A percentile compares a stretch with the other conserved stretches of the same genome.
Conservation (phyloP, 2,797 vertebrate species). For the Gymnoscopelus microlampas region DNA sequence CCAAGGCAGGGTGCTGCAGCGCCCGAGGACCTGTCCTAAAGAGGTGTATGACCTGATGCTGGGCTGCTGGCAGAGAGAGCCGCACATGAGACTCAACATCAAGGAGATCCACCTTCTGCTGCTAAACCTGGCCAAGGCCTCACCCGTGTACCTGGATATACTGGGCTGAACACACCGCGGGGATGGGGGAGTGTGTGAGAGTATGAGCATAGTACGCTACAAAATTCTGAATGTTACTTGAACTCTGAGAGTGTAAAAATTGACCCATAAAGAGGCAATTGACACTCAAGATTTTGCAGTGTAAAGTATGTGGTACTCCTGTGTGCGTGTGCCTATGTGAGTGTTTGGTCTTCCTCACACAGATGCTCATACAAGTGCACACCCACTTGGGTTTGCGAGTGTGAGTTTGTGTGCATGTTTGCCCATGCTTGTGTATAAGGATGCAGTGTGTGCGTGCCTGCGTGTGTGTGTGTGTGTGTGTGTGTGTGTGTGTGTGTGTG, state of each 20-base stretch:
- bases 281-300: too few relatives aligned
- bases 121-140: slow-evolving; percentile 97
- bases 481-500: slow-evolving; percentile 12
- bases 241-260: too few relatives aligned
- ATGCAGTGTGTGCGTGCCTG: slow-evolving; percentile 16
- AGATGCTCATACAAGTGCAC: too few relatives aligned
- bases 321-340: slow-evolving; percentile 54
- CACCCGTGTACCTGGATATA: slow-evolving; percentile 98
- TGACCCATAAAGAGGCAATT: too few relatives aligned
- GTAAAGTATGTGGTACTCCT: too few relatives aligned
- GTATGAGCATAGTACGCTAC: neutral
- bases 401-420: slow-evolving; percentile 26
- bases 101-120: slow-evolving; percentile 96
- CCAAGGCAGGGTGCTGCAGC: slow-evolving; percentile 96
- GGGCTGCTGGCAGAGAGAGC: slow-evolving; percentile 91
- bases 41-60: slow-evolving; percentile 94
- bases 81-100: slow-evolving; percentile 97
- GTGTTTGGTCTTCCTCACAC: slow-evolving; percentile 12
- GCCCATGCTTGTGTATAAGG: slow-evolving; percentile 38
- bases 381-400: slow-evolving; percentile 20
- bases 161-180: slow-evolving; percentile 85
- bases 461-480: slow-evolving; percentile 4
- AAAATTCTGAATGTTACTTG: too few relatives aligned
- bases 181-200: slow-evolving; percentile 36
- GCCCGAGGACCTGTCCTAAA: slow-evolving; percentile 95